Conservation (phyloP, 2,113 vertebrate genomes). For the Pyxicephalus adspersus region DNA sequence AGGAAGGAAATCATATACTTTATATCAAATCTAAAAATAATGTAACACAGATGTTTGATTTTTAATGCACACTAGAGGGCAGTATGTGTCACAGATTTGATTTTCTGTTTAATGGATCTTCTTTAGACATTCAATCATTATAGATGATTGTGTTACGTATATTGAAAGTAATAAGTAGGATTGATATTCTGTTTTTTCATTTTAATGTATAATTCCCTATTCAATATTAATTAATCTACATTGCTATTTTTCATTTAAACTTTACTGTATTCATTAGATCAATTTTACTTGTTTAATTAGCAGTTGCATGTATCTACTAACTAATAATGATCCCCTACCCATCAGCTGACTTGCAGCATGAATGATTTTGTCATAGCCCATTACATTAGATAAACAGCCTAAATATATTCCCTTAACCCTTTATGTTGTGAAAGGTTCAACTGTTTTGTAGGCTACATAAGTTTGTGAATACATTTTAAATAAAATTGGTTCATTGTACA, state of each 20-base stretch:
- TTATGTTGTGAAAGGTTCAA: background rate
- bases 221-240: slow-evolving; percentile 30
- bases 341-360: slow-evolving; percentile 12
- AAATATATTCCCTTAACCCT: slow-evolving; percentile 15
- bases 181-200: slow-evolving; percentile 7
- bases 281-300: slow-evolving; percentile 38
- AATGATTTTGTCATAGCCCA: slow-evolving; percentile 13
- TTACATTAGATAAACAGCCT: background rate
- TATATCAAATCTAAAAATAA: too few relatives aligned
- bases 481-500: too few relatives aligned
- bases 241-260: slow-evolving; percentile 22
- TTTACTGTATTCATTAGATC: slow-evolving; percentile 11
- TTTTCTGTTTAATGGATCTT: background rate
- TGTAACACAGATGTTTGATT: too few relatives aligned
- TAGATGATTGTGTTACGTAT: slow-evolving; percentile 10
- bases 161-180: slow-evolving; percentile 38
- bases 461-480: too few relatives aligned
- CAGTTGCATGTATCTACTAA: slow-evolving; percentile 7
- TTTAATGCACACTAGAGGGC: slow-evolving; percentile 4
- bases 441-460: too few relatives aligned
- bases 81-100: background rate
- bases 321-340: slow-evolving; percentile 39
- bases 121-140: slow-evolving; percentile 22
- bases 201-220: slow-evolving; percentile 13
- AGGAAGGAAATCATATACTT: too few relatives aligned